A percentile compares a stretch with the other conserved stretches of the same genome.
phyloP scores from a whole-genome alignment of 1,140 invertebrate genomes.

The Drosophila busckii region DNA sequence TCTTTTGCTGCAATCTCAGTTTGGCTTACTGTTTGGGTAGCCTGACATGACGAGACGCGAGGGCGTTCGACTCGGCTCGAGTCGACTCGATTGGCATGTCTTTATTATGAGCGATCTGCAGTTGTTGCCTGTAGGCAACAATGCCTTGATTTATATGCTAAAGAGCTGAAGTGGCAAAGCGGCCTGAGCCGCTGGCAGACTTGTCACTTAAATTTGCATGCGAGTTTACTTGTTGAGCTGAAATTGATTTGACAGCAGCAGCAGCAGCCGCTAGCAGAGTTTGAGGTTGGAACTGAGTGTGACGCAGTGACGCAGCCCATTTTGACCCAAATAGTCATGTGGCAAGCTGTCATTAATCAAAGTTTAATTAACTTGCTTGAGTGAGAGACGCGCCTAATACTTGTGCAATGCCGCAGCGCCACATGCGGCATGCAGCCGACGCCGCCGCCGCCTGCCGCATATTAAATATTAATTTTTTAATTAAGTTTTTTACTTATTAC shows the following conservation, averaged over 20 bases:
- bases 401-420: slow-evolving; percentile 24
- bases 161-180: slow-evolving; percentile 12
- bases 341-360: slow-evolving; percentile 50
- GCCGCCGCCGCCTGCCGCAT: slow-evolving; percentile 1
- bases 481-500: slow-evolving; percentile 37
- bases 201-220: slow-evolving; percentile 33
- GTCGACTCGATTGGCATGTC: slow-evolving; percentile 72
- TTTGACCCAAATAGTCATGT: slow-evolving; percentile 19
- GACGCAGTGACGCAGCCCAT: slow-evolving; percentile 24
- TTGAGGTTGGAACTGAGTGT: background rate
- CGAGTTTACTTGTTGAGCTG: slow-evolving; percentile 17
- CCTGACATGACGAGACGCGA: slow-evolving; percentile 63
- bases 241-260: slow-evolving; percentile 26
- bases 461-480: slow-evolving; percentile 74
- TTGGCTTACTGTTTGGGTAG: slow-evolving; percentile 34
- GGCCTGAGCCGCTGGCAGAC: slow-evolving; percentile 28
- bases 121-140: slow-evolving; percentile 20
- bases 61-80: too few relatives aligned
- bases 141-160: slow-evolving; percentile 68
- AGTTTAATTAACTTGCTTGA: slow-evolving; percentile 14
- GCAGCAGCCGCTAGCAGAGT: background rate
- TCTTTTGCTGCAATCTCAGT: slow-evolving; percentile 27
- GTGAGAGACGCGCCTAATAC: slow-evolving; percentile 45
- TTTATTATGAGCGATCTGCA: slow-evolving; percentile 59
- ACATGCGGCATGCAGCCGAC: slow-evolving; percentile 10